These are phyloP conservation scores for Meteorus cinctellus DNA, from an alignment of 2,888 invertebrate species.

Conservation along the genomic window DNA sequence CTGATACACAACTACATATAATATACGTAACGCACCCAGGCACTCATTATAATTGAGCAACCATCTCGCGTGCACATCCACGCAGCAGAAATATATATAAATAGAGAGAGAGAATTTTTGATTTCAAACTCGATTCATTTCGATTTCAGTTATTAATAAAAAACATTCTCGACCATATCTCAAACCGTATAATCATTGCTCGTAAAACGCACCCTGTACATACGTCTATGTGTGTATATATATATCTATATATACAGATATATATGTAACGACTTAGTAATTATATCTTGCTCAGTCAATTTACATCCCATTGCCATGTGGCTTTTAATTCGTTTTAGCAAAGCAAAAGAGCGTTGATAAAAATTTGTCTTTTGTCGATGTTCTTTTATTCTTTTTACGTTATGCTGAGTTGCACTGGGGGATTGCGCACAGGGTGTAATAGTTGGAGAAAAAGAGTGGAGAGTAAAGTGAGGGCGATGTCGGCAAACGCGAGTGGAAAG, in stretches of 20 bases:
- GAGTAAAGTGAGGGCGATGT: constrained; percentile 39
- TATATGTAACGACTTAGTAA: constrained; percentile 39
- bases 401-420: not conserved
- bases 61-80: constrained; percentile 20
- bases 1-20: constrained; percentile 23
- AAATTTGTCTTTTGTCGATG: not conserved
- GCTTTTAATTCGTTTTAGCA: constrained; percentile 28
- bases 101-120: constrained; percentile 28
- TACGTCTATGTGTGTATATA: not conserved
- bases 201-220: constrained; percentile 53
- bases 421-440: too few relatives aligned
- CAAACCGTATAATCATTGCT: constrained; percentile 60
- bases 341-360: constrained; percentile 16
- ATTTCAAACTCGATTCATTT: constrained; percentile 47
- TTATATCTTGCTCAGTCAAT: constrained; percentile 36
- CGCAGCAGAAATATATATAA: constrained; percentile 22
- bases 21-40: constrained; percentile 21
- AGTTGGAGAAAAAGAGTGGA: constrained; percentile 37
- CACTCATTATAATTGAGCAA: constrained; percentile 21
- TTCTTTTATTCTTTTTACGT: not conserved
- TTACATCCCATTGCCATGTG: constrained; percentile 40
- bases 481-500: constrained; percentile 49
- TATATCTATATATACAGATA: constrained; percentile 38
- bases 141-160: constrained; percentile 58
- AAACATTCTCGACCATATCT: constrained; percentile 52